phyloP scores from a whole-genome alignment of 2,888 invertebrate species.

The Ophion ventricosus region DNA sequence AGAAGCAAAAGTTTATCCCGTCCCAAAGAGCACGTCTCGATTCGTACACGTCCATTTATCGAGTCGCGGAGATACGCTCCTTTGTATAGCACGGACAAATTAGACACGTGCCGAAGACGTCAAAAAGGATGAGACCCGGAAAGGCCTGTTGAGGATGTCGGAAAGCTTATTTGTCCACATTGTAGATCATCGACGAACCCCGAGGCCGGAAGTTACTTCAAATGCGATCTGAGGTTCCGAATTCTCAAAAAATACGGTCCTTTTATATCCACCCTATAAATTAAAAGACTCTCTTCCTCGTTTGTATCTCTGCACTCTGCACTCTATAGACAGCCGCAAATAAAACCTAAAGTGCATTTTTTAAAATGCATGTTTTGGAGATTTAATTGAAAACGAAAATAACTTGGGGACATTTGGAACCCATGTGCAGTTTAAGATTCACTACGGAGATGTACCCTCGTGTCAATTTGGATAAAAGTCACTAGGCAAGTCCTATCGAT shows the following conservation, averaged over 20 bases:
- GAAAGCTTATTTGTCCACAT: conserved; percentile 2
- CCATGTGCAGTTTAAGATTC: too few species aligned
- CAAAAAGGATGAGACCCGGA: conserved; percentile 20
- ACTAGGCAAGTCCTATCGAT: too few species aligned
- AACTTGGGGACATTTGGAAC: too few species aligned
- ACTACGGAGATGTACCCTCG: too few species aligned
- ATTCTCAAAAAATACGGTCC: background rate
- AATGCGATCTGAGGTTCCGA: background rate
- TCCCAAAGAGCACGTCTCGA: conserved; percentile 31
- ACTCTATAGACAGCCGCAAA: too few species aligned
- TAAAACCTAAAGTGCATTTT: too few species aligned
- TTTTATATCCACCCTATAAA: background rate
- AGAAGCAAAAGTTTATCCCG: conserved; percentile 42
- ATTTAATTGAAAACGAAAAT: too few species aligned
- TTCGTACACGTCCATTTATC: conserved; percentile 47
- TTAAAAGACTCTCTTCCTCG: background rate
- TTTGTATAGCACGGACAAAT: conserved; percentile 76
- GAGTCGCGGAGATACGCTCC: conserved; percentile 19
- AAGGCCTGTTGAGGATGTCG: conserved; percentile 10
- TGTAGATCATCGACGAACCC: conserved; percentile 1
- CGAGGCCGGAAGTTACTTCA: conserved; percentile 9
- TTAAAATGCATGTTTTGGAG: too few species aligned
- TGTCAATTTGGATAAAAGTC: too few species aligned
- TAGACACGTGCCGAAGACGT: conserved; percentile 76
- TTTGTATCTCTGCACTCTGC: background rate